Percentiles rank a stretch among this genome's conserved stretches.
Evolutionary conservation across 2,113 vertebrate genomes (phyloP).

Genomic region (Oostethus manadensis): DNA sequence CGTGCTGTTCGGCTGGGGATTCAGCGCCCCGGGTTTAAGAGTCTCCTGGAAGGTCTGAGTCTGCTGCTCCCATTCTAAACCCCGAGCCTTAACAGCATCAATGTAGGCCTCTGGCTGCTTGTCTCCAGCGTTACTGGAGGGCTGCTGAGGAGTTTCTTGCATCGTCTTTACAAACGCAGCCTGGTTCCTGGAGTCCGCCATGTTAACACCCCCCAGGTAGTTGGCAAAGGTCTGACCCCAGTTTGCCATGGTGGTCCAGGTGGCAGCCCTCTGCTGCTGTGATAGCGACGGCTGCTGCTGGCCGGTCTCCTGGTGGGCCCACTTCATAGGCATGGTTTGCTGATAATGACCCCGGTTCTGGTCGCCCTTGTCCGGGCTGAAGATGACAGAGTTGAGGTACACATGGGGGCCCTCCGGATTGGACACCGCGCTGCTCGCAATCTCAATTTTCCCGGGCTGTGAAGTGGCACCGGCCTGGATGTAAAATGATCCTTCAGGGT

Average conservation of each 20-base stretch:
- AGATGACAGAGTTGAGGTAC: constrained; percentile 85
- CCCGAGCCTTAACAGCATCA: constrained; percentile 68
- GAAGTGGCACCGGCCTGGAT: constrained; percentile 69
- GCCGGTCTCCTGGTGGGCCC: constrained; percentile 68
- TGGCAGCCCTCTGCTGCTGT: constrained; percentile 72
- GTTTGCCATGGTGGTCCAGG: constrained; percentile 75
- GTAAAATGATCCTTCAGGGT: constrained; percentile 82
- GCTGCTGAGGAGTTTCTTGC: constrained; percentile 64
- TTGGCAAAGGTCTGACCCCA: constrained; percentile 80
- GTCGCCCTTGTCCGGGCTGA: constrained; percentile 81
- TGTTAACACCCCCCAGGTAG: constrained; percentile 73
- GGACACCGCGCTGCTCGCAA: constrained; percentile 56
- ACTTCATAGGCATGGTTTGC: constrained; percentile 82
- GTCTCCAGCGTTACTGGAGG: constrained; percentile 74
- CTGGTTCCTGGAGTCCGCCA: constrained; percentile 69
- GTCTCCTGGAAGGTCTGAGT: constrained; percentile 70
- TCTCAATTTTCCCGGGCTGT: constrained; percentile 69
- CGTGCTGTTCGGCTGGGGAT: constrained; percentile 55
- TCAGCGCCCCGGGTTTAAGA: constrained; percentile 69
- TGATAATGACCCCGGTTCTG: constrained; percentile 84
- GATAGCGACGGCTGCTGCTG: constrained; percentile 57
- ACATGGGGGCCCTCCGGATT: constrained; percentile 68
- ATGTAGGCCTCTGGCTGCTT: constrained; percentile 79
- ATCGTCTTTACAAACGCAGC: constrained; percentile 62
- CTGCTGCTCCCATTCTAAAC: constrained; percentile 70